Evolutionary conservation across 2,797 vertebrate species (phyloP).

Genomic region (Rhynchonycteris naso): DNA sequence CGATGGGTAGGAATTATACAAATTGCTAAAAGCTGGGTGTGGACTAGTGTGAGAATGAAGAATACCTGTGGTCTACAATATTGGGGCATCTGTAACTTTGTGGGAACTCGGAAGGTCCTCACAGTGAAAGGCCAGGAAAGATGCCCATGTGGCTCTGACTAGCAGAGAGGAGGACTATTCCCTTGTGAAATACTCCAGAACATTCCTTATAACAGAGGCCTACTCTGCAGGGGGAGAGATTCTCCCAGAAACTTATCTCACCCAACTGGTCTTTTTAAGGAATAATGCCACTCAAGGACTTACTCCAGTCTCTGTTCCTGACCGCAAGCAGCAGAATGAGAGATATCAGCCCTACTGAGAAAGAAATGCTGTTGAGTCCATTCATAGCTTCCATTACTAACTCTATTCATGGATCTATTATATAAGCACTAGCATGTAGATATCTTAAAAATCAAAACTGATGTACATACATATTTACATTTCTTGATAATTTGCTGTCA

Average conservation of each 20-base stretch:
- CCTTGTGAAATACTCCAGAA: background rate
- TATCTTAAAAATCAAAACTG: background rate
- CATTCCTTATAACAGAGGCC: background rate
- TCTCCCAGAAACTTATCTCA: background rate
- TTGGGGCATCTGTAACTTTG: background rate
- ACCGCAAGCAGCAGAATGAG: background rate
- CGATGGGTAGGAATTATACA: background rate
- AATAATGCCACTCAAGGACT: fast-evolving
- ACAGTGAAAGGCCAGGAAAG: background rate
- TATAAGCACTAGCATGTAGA: background rate
- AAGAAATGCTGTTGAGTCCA: background rate
- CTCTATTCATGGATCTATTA: background rate
- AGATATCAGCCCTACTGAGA: background rate
- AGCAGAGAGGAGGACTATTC: background rate
- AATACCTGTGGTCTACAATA: background rate
- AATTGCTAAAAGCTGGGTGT: background rate
- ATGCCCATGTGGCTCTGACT: background rate
- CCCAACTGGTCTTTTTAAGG: background rate
- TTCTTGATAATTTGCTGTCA: background rate
- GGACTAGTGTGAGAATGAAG: background rate
- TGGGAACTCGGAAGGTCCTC: fast-evolving
- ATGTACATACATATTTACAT: background rate
- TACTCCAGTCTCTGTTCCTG: background rate
- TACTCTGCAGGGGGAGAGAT: background rate
- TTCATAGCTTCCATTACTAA: background rate